Evolutionary conservation across 2,888 invertebrate species (phyloP).

Genomic region (Lydus trimaculatus): DNA sequence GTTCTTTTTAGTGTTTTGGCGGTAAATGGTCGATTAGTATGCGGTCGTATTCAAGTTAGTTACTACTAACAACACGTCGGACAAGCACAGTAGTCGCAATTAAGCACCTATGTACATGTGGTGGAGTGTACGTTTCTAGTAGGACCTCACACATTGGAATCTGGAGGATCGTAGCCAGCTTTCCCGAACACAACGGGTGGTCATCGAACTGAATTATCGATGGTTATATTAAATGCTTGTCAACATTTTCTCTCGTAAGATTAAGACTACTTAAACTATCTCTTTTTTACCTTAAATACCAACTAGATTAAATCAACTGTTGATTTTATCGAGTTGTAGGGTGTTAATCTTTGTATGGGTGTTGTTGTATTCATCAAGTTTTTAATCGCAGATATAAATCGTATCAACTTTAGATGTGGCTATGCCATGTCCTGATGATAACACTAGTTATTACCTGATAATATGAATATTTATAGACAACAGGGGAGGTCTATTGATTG

Average conservation of each 20-base stretch:
- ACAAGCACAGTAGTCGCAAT: conserved; percentile 41
- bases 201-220: conserved; percentile 4
- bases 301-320: neutral
- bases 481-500: conserved; percentile 29
- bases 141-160: conserved; percentile 38
- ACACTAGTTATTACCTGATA: conserved; percentile 31
- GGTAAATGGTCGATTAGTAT: conserved; percentile 41
- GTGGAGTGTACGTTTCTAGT: conserved; percentile 22
- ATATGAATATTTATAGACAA: conserved; percentile 33
- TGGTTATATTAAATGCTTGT: neutral
- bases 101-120: conserved; percentile 42
- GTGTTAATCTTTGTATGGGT: conserved; percentile 23
- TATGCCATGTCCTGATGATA: conserved; percentile 28
- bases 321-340: neutral
- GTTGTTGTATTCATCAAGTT: conserved; percentile 25
- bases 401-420: conserved; percentile 19
- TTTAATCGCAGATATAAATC: conserved; percentile 33
- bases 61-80: conserved; percentile 38
- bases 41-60: conserved; percentile 34
- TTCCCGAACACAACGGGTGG: conserved; percentile 23
- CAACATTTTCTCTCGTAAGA: neutral
- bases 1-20: conserved; percentile 30
- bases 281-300: no score
- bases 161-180: conserved; percentile 16
- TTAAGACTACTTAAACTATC: neutral